Conservation (phyloP, 1,140 invertebrate species). For the Anoplolepis gracilipes region DNA sequence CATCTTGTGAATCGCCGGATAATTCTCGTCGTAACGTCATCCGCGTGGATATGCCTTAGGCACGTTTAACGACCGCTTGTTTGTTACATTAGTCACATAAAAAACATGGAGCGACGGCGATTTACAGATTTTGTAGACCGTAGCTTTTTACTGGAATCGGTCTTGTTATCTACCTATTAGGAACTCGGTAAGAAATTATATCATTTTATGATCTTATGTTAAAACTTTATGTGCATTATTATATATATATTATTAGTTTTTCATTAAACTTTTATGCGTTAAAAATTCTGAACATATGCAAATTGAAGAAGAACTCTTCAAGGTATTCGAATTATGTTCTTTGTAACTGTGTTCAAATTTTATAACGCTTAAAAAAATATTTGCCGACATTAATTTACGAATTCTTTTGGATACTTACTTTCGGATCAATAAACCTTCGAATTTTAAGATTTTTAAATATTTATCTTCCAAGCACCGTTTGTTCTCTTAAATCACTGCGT, state of each 20-base stretch:
- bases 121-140: conserved; percentile 38
- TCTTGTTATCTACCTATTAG: background rate
- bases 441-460: background rate
- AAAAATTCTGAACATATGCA: background rate
- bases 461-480: background rate
- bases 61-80: conserved; percentile 33
- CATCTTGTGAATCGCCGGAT: conserved; percentile 21
- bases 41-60: background rate
- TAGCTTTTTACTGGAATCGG: conserved; percentile 13
- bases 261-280: background rate
- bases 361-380: conserved; percentile 2
- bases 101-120: background rate
- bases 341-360: background rate
- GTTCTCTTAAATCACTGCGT: background rate
- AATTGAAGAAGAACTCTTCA: background rate
- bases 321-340: too few species aligned
- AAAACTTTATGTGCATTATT: background rate
- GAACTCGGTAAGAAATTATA: background rate
- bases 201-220: background rate
- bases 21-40: conserved; percentile 1
- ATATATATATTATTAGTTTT: background rate
- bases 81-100: conserved; percentile 27
- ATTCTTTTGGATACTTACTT: background rate
- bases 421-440: background rate
- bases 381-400: background rate